Evolutionary conservation across 2,113 vertebrate genomes (phyloP).

Genomic region (Sinosuthora webbiana): DNA sequence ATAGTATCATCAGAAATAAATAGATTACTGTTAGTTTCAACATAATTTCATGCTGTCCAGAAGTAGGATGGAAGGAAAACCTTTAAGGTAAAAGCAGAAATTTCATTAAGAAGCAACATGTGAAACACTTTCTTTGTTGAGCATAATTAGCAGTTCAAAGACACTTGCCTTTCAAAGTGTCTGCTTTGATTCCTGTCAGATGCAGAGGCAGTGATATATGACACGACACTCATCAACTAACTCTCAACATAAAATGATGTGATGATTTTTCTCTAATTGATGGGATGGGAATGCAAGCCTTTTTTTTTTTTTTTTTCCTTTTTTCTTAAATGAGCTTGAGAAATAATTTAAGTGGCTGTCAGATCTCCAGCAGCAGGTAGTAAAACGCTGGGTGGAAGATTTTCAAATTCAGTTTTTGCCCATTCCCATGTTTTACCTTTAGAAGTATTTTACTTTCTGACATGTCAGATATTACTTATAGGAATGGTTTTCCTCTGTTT

Average conservation of each 20-base stretch:
- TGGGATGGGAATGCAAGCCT: not conserved
- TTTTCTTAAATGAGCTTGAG: not conserved
- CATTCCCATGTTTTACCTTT: not conserved
- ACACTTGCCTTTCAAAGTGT: not conserved
- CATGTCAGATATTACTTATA: not conserved
- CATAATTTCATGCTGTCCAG: not conserved
- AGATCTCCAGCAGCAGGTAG: not conserved
- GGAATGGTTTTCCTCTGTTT: not conserved
- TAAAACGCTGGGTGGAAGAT: not conserved
- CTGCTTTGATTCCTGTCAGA: constrained; percentile 30
- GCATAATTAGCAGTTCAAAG: constrained; percentile 17
- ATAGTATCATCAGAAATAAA: not conserved
- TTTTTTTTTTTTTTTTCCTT: not conserved
- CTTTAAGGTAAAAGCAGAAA: not conserved
- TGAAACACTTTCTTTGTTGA: constrained; percentile 19
- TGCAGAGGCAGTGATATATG: not conserved
- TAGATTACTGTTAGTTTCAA: not conserved
- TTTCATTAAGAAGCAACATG: not conserved
- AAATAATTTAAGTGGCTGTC: not conserved
- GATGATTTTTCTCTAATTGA: constrained; percentile 16
- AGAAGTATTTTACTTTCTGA: not conserved
- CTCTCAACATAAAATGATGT: not conserved
- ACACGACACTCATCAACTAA: not conserved
- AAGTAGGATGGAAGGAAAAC: not conserved
- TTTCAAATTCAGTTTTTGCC: not conserved